Base-by-base conservation (phyloP, 2,888 invertebrate genomes). In the Calameuta idolon region DNA sequence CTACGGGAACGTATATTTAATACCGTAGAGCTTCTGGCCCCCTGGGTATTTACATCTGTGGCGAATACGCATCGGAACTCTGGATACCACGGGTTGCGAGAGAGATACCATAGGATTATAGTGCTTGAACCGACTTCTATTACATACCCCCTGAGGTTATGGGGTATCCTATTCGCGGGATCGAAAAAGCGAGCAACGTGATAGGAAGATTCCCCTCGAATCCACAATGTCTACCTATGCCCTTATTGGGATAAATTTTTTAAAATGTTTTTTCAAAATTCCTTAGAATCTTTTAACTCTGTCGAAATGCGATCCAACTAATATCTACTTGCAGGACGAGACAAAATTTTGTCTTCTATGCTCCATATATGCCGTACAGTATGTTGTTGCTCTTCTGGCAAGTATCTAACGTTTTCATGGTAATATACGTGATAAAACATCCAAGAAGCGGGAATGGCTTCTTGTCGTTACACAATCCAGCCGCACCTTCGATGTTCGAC, bases 1-100 rank as follows among this genome's bases (percentile, higher is more conserved):
- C 85, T 83, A 86, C 83, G 82, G 83, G 85, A 88, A 86, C 87
- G 85, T 87, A 86, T 87, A 86, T 90, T 90, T 87, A 90, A 88
- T 89, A 87, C 84, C 84, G 85, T 74, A 83, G 82, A 86, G 85
- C 69, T 81, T 83, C 85, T 82, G 82, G 81, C 82, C 87, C 87
- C 83, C 84, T 81, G 86, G 90, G 85, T 90, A 90, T 89, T 90
- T 90, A 88, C 89, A 89, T 89, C 89, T 86, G 84, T 84, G 83
- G 86, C 86, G 85, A 89, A 88, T 87, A 87, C 85, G 78, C 77
- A 79, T 33, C 73, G 82, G 77, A 82, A 75, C 76, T 76, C 71
- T 69, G 81, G 81, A 71, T 71, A 15, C 31, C 71, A 71, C 15
- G 71, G 71, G 55, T 55, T 55, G 23, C 55, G 23, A 23, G 55